A percentile compares a stretch with the other conserved stretches of the same genome.
phyloP scores from a whole-genome alignment of 2,888 invertebrate genomes.

The Polia nebulosa region DNA sequence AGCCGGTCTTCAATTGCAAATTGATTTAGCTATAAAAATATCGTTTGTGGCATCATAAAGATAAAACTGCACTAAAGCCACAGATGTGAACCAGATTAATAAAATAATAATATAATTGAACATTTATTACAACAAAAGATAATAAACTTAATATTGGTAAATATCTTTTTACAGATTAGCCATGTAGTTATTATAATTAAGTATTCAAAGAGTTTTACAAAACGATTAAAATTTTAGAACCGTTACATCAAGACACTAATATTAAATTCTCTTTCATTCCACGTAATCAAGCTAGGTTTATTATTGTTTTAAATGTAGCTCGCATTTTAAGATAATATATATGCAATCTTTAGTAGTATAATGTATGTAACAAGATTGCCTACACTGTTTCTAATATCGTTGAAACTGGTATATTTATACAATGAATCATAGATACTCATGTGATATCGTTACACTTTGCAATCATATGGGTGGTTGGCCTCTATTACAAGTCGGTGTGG shows the following conservation, averaged over 20 bases:
- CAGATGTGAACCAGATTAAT: conserved; percentile 48
- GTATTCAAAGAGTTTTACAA: conserved; percentile 17
- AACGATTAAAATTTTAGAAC: conserved; percentile 16
- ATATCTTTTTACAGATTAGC: conserved; percentile 24
- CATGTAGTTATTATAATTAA: conserved; percentile 31
- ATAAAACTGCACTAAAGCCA: conserved; percentile 46
- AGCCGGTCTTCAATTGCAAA: conserved; percentile 24
- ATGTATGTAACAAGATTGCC: conserved; percentile 31
- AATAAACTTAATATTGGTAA: conserved; percentile 32
- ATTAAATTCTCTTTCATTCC: conserved; percentile 19
- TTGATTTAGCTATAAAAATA: conserved; percentile 48
- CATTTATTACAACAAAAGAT: conserved; percentile 35
- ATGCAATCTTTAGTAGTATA: conserved; percentile 20
- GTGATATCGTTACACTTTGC: conserved; percentile 69
- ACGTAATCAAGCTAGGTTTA: background rate
- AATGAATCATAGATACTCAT: conserved; percentile 71
- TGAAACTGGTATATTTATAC: conserved; percentile 52
- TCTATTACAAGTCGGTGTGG: conserved; percentile 67
- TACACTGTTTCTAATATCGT: conserved; percentile 47
- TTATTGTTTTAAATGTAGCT: conserved; percentile 34
- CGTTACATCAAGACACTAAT: conserved; percentile 28
- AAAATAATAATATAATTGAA: conserved; percentile 31
- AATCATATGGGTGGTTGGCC: conserved; percentile 75
- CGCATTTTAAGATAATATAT: conserved; percentile 19
- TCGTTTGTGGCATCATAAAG: conserved; percentile 50